Percentiles rank a stretch among this genome's conserved stretches.
Conservation (phyloP, 2,113 vertebrate genomes). For the Triplophysa dalaica region DNA sequence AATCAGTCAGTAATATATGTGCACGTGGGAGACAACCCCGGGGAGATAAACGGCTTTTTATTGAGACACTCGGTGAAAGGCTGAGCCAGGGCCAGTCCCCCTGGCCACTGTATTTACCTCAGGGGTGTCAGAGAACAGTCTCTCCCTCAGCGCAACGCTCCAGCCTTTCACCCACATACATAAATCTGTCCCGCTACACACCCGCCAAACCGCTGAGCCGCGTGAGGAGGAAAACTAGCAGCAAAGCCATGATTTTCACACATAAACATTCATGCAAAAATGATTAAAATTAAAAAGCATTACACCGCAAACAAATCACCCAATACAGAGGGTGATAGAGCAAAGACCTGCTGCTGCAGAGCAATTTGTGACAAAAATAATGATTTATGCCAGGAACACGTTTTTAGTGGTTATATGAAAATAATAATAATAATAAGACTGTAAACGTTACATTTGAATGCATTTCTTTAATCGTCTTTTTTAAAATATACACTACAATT, state of each 20-base stretch:
- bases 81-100: constrained; percentile 25
- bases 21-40: constrained; percentile 36
- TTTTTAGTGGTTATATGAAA: too few species aligned
- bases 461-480: too few species aligned
- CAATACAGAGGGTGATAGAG: constrained; percentile 1
- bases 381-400: neutral
- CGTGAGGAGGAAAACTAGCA: constrained; percentile 12
- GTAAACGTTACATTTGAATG: too few species aligned
- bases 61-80: constrained; percentile 45
- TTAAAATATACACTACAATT: too few species aligned
- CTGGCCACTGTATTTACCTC: constrained; percentile 46
- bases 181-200: constrained; percentile 45
- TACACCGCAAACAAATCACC: constrained; percentile 30
- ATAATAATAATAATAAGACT: too few species aligned
- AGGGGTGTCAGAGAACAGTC: constrained; percentile 40
- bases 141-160: constrained; percentile 35
- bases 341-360: neutral
- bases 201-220: constrained; percentile 20
- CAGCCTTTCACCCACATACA: constrained; percentile 44
- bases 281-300: neutral
- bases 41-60: constrained; percentile 52
- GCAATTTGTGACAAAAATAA: neutral
- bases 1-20: constrained; percentile 48
- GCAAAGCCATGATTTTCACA: constrained; percentile 12
- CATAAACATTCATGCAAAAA: constrained; percentile 29